These are phyloP conservation scores for Drosophila mulleri DNA, from an alignment of 2,888 invertebrate species.

Conservation along the genomic window DNA sequence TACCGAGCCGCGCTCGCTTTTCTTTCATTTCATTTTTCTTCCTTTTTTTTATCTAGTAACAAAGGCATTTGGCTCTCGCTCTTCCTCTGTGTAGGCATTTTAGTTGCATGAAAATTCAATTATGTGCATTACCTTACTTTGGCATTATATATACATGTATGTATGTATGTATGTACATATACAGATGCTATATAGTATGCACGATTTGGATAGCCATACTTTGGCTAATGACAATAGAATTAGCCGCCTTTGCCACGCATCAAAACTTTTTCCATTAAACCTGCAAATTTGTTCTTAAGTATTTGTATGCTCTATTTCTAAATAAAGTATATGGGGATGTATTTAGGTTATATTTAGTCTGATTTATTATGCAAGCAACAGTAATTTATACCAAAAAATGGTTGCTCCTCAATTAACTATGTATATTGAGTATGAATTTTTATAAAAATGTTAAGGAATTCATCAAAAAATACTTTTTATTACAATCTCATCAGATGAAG, in stretches of 20 bases:
- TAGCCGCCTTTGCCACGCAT: slow-evolving; percentile 64
- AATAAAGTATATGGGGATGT: background rate
- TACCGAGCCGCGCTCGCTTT: slow-evolving; percentile 33
- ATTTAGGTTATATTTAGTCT: background rate
- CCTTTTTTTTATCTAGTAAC: slow-evolving; percentile 66
- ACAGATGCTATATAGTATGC: slow-evolving; percentile 13
- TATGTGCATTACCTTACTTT: slow-evolving; percentile 73
- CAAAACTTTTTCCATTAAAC: slow-evolving; percentile 78
- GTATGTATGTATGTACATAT: slow-evolving; percentile 6
- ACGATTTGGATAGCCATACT: slow-evolving; percentile 48
- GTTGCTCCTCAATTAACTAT: no score
- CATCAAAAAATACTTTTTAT: no score
- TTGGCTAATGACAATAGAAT: slow-evolving; percentile 78
- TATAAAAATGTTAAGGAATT: no score
- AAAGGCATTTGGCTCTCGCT: slow-evolving; percentile 59
- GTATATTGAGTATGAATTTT: no score
- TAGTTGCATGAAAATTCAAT: slow-evolving; percentile 79
- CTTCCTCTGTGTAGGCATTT: slow-evolving; percentile 62
- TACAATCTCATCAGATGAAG: no score
- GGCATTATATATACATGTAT: slow-evolving; percentile 15
- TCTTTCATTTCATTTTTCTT: slow-evolving; percentile 24
- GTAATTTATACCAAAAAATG: no score
- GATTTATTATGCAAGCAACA: no score
- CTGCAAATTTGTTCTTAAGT: slow-evolving; percentile 36
- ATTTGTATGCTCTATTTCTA: slow-evolving; percentile 14